Base-by-base conservation (phyloP, 2,113 vertebrate species). In the Eurypyga helias region DNA sequence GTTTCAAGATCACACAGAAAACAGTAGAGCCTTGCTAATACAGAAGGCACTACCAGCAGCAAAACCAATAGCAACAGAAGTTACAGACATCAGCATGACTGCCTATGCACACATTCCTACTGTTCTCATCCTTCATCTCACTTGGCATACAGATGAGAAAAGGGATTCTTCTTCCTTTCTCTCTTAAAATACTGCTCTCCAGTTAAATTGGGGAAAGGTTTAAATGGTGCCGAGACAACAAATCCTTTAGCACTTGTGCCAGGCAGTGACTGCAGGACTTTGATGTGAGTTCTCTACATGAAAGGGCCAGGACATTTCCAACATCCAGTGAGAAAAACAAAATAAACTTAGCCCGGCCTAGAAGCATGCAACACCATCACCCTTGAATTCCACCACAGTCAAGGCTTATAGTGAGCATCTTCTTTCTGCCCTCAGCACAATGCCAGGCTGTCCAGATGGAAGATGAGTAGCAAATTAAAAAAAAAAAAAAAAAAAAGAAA, bases 1-100 rank as follows among this genome's bases (percentile, higher is more conserved):
- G 67, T 83, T 96, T 94, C 60, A 78, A 95, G 90, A 90, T 73
- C 90, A 88, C 78, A 90, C 33, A 97, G 57, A 89, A 95, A 95
- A 96, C n/a, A 96, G 29, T 12, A 65, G 10, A 81, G 46, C 77
- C 82, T 95, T 82, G 72, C 54, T 84, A 94, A 96, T 70, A 95
- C 76, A 80, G 67, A 83, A 70, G 49, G 70, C 46, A 81, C 91
- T 54, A 89, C 31, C 83, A 93, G 73, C 1, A 0, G 86, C 51
- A 89, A 91, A 93, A 95, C 20, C 61, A 94, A 54, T 29, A 87
- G 75, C 85, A 71, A 83, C 77, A 94, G 54, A 55, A 84, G 67
- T 92, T 90, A 89, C 33, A 85, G 61, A 76, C 70, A 95, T 83
- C 62, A 83, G 55, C 46, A 41, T 43, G 76, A 91, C 70, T 94